Percentiles rank a stretch among this genome's conserved stretches.
Conservation (phyloP, 2,888 invertebrate genomes). For the Terebella lapidaria region DNA sequence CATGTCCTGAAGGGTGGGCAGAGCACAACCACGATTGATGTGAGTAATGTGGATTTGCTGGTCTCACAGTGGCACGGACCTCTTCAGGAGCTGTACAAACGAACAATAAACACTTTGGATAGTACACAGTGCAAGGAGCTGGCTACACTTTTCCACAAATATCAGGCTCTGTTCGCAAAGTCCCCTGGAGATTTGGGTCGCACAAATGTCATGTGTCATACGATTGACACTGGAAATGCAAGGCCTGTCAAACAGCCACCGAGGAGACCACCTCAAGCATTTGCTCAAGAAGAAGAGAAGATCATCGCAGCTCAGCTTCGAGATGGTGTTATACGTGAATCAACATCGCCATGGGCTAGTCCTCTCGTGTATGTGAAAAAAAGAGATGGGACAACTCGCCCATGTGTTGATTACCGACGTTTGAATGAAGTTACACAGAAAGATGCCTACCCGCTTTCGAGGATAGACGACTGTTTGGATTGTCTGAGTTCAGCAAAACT, state of each 20-base stretch:
- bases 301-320: not conserved
- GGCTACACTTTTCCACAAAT: not conserved
- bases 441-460: conserved; percentile 23
- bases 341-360: not conserved
- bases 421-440: conserved; percentile 17
- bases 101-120: not conserved
- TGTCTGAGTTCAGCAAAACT: conserved; percentile 19
- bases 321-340: not conserved
- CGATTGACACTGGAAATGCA: not conserved
- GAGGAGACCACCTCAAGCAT: not conserved
- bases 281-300: not conserved
- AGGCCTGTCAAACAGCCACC: not conserved
- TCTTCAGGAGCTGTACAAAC: not conserved
- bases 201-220: not conserved
- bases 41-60: not conserved
- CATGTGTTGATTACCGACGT: not conserved
- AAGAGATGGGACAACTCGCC: not conserved
- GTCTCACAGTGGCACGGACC: too few species aligned
- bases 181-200: not conserved
- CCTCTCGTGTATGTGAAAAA: not conserved
- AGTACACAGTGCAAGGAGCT: not conserved
- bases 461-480: conserved; percentile 22
- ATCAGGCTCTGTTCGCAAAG: not conserved
- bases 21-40: not conserved
- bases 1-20: not conserved